These are phyloP conservation scores for Dinocampus coccinellae DNA, from an alignment of 2,888 invertebrate genomes.

Conservation along the genomic window DNA sequence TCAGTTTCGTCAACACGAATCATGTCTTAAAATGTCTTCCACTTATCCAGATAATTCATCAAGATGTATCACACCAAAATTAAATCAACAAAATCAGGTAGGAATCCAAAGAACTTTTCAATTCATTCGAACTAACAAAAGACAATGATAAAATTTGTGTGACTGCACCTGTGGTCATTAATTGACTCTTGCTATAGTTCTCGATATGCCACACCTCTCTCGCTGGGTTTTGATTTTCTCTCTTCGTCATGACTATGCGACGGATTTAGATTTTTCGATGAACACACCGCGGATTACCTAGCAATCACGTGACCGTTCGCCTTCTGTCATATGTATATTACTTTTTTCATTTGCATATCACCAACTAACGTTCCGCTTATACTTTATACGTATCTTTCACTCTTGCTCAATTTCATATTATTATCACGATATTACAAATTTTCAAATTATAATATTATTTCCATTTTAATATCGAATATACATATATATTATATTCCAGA, in stretches of 20 bases:
- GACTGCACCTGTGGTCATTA: constrained; percentile 53
- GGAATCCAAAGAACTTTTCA: neutral
- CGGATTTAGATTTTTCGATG: constrained; percentile 68
- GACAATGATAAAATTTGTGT: constrained; percentile 11
- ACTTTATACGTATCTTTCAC: too few species aligned
- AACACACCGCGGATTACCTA: constrained; percentile 61
- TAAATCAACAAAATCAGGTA: neutral
- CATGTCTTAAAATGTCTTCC: constrained; percentile 72
- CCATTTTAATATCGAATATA: too few species aligned
- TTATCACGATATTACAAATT: too few species aligned
- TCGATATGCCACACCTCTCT: constrained; percentile 42
- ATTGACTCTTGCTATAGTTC: constrained; percentile 60
- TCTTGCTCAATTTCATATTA: too few species aligned
- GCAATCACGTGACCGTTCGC: constrained; percentile 53
- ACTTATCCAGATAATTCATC: constrained; percentile 22
- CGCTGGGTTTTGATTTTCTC: constrained; percentile 48
- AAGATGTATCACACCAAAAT: neutral
- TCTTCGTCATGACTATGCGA: constrained; percentile 57
- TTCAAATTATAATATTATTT: too few species aligned
- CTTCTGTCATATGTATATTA: neutral
- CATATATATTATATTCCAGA: too few species aligned
- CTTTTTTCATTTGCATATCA: neutral
- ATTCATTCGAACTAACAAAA: neutral
- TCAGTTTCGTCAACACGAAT: constrained; percentile 92
- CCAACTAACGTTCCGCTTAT: too few species aligned